These are phyloP conservation scores for Syritta pipiens DNA, from an alignment of 2,888 invertebrate species.

Conservation along the genomic window DNA sequence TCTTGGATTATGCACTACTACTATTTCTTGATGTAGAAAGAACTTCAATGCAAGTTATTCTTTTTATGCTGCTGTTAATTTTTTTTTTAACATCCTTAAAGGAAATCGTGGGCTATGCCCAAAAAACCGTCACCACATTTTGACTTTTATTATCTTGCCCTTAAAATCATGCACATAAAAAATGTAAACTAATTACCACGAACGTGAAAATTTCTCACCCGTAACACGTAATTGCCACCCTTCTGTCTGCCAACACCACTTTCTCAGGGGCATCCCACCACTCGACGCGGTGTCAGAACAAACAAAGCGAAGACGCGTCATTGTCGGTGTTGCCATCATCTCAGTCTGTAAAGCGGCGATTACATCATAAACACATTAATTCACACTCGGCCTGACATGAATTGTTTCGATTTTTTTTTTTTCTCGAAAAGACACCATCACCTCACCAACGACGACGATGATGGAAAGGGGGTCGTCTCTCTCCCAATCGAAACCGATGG, in stretches of 20 bases:
- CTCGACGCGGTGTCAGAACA: slow-evolving; percentile 34
- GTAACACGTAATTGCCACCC: background rate
- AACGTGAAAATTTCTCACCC: too few species aligned
- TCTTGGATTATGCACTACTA: too few species aligned
- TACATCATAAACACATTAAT: slow-evolving; percentile 65
- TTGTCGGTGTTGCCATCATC: slow-evolving; percentile 9
- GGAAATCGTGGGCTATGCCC: too few species aligned
- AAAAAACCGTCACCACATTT: too few species aligned
- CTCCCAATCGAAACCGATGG: slow-evolving; percentile 9
- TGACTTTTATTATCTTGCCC: too few species aligned
- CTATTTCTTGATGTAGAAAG: too few species aligned
- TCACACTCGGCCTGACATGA: slow-evolving; percentile 57
- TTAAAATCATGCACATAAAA: too few species aligned
- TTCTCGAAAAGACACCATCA: slow-evolving; percentile 11
- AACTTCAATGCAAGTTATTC: too few species aligned
- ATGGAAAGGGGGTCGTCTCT: slow-evolving; percentile 40
- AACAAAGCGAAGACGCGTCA: slow-evolving; percentile 38
- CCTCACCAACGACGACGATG: slow-evolving; percentile 6
- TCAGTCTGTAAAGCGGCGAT: slow-evolving; percentile 43
- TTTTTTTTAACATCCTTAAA: too few species aligned
- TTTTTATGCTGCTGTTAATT: too few species aligned
- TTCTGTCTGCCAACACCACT: slow-evolving; percentile 5
- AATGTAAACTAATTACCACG: too few species aligned
- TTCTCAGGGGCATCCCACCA: background rate
- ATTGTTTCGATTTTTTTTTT: slow-evolving; percentile 36